A percentile compares a stretch with the other conserved stretches of the same genome.
Conservation (phyloP, 64 coral and sea anemone genomes). For the Stylophora pistillata region DNA sequence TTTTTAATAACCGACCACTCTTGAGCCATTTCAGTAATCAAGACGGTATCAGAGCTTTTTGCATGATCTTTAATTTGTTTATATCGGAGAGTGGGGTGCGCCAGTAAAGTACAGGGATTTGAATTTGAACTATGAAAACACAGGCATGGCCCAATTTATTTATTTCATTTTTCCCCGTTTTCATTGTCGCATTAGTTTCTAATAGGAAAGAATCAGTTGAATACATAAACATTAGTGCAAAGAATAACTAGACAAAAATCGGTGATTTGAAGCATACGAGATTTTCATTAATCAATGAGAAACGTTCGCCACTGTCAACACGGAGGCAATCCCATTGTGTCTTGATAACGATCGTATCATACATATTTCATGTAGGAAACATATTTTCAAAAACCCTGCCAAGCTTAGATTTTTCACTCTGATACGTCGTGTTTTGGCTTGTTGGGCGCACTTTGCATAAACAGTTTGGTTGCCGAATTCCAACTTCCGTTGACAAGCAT, state of each 20-base stretch:
- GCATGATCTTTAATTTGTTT: constrained; percentile 54
- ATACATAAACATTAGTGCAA: constrained; percentile 50
- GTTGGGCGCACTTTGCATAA: constrained; percentile 36
- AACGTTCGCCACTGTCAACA: constrained; percentile 32
- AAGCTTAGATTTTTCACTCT: constrained; percentile 26
- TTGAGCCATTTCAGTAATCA: constrained; percentile 25
- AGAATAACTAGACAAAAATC: constrained; percentile 21
- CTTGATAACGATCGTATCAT: constrained; percentile 34
- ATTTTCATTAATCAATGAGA: constrained; percentile 33
- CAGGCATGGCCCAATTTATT: no score
- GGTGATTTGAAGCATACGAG: constrained; percentile 26
- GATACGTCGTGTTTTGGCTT: constrained; percentile 49
- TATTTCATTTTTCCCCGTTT: neutral
- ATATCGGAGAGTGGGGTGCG: constrained; percentile 19
- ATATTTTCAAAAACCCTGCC: constrained; percentile 22
- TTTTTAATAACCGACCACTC: constrained; percentile 6
- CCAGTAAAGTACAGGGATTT: neutral
- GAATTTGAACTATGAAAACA: neutral
- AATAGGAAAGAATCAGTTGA: constrained; percentile 42
- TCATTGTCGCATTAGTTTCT: constrained; percentile 26
- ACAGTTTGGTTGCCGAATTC: neutral
- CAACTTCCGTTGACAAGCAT: constrained; percentile 1
- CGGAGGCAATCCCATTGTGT: constrained; percentile 23
- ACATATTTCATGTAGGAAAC: constrained; percentile 55
- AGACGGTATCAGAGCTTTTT: constrained; percentile 7